Percentiles rank a stretch among this genome's conserved stretches.
Evolutionary conservation across 2,797 vertebrate species (phyloP).

Genomic region (Myiotriccus ornatus): DNA sequence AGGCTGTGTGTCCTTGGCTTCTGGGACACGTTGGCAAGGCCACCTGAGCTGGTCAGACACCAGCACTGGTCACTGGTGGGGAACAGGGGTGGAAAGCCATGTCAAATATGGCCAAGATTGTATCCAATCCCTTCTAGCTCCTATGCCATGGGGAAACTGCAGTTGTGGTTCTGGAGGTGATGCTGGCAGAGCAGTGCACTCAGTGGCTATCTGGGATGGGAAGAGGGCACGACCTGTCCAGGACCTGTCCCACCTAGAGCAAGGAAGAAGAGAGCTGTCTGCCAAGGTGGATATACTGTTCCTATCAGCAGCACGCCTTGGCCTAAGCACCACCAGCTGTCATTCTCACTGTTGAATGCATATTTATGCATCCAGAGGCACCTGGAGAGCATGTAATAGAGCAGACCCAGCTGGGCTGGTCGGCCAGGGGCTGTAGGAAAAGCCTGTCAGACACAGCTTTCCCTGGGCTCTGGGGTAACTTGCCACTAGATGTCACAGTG

Average conservation of each 20-base stretch:
- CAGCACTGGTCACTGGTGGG: background rate
- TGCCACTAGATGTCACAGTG: constrained; percentile 65
- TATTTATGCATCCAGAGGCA: background rate
- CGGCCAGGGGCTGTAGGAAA: background rate
- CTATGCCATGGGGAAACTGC: background rate
- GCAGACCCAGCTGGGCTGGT: background rate
- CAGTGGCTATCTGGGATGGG: accelerated
- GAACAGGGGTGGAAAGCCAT: background rate
- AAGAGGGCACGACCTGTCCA: background rate
- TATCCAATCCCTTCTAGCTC: too few species aligned
- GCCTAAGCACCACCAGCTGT: background rate
- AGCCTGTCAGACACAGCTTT: background rate
- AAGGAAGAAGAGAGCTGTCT: background rate
- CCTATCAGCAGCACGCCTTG: background rate
- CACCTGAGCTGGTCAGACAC: background rate
- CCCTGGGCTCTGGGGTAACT: background rate
- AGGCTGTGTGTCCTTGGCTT: background rate
- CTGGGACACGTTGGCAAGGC: background rate
- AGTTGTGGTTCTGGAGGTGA: background rate
- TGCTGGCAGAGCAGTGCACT: background rate
- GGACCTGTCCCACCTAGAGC: background rate
- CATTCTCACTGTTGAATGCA: accelerated
- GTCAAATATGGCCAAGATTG: background rate
- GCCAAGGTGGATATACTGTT: background rate
- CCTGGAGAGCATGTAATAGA: background rate